phyloP scores from a whole-genome alignment of 2,113 vertebrate species.

The Hippocampus abdominalis region DNA sequence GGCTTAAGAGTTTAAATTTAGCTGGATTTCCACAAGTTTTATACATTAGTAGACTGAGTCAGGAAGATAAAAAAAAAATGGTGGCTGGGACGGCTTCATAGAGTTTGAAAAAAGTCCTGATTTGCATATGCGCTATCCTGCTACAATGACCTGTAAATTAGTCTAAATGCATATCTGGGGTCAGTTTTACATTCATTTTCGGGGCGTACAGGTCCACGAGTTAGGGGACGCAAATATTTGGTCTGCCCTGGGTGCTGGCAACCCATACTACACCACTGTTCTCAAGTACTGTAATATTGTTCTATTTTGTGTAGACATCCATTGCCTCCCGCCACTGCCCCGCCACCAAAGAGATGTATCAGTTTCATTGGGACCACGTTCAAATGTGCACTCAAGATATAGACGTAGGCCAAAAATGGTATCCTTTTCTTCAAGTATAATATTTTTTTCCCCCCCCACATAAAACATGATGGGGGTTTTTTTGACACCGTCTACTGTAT shows the following conservation, averaged over 20 bases:
- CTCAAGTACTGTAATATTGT: neutral
- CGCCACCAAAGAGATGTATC: conserved; percentile 1
- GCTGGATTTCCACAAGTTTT: conserved; percentile 51
- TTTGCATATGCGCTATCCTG: conserved; percentile 42
- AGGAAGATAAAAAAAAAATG: conserved; percentile 23
- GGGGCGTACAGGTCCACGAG: neutral
- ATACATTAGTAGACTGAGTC: conserved; percentile 53
- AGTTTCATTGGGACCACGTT: neutral
- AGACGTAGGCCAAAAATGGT: neutral
- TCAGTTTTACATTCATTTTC: neutral
- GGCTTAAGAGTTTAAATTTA: conserved; percentile 45
- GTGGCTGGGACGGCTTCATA: conserved; percentile 59
- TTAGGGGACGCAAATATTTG: neutral
- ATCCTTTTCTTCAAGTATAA: neutral
- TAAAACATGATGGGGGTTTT: neutral
- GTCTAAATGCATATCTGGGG: neutral
- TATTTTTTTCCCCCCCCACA: too few relatives aligned
- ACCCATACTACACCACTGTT: neutral
- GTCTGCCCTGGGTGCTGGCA: neutral
- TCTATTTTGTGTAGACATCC: too few relatives aligned
- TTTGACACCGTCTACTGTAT: neutral
- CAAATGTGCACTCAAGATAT: neutral
- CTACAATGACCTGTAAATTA: conserved; percentile 9
- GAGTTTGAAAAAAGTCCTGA: conserved; percentile 30
- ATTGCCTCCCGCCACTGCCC: neutral